Evolutionary conservation across 2,113 vertebrate species (phyloP).

Genomic region (Spea bombifrons): DNA sequence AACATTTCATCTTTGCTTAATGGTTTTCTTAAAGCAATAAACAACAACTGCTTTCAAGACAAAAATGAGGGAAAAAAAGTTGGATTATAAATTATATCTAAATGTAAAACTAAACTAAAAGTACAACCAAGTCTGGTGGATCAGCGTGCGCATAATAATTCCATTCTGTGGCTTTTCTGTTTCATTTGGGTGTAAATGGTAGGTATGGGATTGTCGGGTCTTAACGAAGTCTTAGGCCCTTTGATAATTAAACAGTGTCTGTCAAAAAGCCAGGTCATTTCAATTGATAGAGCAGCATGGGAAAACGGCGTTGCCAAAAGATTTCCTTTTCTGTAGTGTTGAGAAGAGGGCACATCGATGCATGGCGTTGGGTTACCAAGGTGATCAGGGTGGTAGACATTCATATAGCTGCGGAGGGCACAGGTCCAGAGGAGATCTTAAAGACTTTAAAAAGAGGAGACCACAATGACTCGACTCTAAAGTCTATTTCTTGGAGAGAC

Average conservation of each 20-base stretch:
- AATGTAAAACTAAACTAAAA: slow-evolving; percentile 1
- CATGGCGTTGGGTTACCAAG: slow-evolving; percentile 47
- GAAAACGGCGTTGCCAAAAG: slow-evolving; percentile 46
- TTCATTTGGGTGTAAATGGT: slow-evolving; percentile 30
- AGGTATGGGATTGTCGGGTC: slow-evolving; percentile 43
- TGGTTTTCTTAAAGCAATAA: background rate
- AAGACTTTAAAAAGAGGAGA: slow-evolving; percentile 26
- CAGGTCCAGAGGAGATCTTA: slow-evolving; percentile 39
- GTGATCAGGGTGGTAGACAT: slow-evolving; percentile 33
- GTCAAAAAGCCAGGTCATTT: slow-evolving; percentile 49
- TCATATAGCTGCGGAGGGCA: slow-evolving; percentile 45
- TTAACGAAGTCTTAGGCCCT: slow-evolving; percentile 38
- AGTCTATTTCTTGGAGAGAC: background rate
- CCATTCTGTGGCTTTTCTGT: background rate
- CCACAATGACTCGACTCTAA: slow-evolving; percentile 13
- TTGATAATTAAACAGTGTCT: slow-evolving; percentile 48
- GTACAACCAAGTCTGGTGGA: background rate
- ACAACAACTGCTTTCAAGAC: background rate
- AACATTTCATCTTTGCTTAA: too few species aligned
- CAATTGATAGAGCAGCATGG: slow-evolving; percentile 47
- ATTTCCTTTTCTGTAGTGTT: slow-evolving; percentile 39
- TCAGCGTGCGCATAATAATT: background rate
- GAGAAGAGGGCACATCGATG: slow-evolving; percentile 45
- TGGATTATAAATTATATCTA: slow-evolving; percentile 26
- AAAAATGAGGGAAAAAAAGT: background rate